Evolutionary conservation across 2,888 invertebrate genomes (phyloP), one percentile per base, ranked within the genome.

Genomic region (Ectemnius continuus): DNA sequence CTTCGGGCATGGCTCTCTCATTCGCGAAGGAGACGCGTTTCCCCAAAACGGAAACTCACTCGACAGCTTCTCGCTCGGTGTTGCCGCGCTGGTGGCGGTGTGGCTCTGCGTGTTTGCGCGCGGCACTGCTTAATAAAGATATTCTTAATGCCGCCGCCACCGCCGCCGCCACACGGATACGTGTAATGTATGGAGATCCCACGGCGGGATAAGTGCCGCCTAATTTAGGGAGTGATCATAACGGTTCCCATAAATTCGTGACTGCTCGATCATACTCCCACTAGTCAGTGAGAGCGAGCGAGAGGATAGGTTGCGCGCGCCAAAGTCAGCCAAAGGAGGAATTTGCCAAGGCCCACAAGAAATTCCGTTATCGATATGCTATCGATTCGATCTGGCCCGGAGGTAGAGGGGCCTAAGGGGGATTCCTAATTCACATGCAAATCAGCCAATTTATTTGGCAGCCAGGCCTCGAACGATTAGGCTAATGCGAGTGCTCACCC

Each of bases 401-500:
- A 64, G 75, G 68, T 62, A 70, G 18, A 47, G 70, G 23, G 72
- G 63, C 72, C 78, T 74, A 77, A 73, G 67, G 75, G 82, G 79
- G 78, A 82, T 86, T 85, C 85, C 87, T 84, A 86, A 89, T 89
- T 89, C 86, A 85, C 86, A 89, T 89, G 87, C 87, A 89, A 89
- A 89, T 89, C 84, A 88, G 87, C 87, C 86, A 89, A 89, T 89
- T 89, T 89, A 89, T 88, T 87, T 87, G 80, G 86, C 81, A 80
- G 80, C 83, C 81, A 81, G 80, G 78, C 81, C 76, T 79, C 78
- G 74, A 85, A 85, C 88, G 87, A 89, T 89, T 88, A 88, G 86
- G 86, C 86, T 87, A 87, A 88, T 88, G 85, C 83, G 83, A 74
- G 63, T 70, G 72, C 78, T 73, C 69, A 70, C 61, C 75, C 60